A percentile compares a stretch with the other conserved stretches of the same genome.
Conservation (phyloP, 2,888 invertebrate genomes). For the Dyspetes luteomarginatus region DNA sequence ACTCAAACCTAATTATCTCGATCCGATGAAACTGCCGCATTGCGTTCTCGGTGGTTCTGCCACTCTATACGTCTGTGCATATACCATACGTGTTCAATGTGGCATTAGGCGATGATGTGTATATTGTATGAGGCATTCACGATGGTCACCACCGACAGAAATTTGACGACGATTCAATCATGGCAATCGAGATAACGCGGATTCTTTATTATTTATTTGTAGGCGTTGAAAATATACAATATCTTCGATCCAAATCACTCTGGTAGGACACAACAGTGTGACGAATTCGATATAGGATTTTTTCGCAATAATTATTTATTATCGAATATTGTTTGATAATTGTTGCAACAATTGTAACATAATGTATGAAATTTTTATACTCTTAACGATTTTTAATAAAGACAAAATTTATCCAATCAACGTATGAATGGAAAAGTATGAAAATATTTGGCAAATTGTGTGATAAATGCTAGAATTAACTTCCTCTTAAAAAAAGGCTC, state of each 20-base stretch:
- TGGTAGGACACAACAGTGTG: no score
- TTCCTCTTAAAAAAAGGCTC: no score
- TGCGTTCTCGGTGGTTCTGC: constrained; percentile 73
- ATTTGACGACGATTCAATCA: constrained; percentile 32
- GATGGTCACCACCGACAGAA: constrained; percentile 29
- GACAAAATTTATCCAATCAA: no score
- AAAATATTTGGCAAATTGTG: no score
- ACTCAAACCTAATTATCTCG: constrained; percentile 84
- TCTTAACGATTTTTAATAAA: no score
- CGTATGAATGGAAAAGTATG: no score
- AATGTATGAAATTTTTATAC: no score
- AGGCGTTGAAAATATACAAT: background rate
- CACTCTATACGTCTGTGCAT: constrained; percentile 42
- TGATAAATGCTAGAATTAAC: no score
- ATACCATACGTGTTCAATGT: constrained; percentile 17
- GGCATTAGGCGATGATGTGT: constrained; percentile 47
- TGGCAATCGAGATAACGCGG: background rate
- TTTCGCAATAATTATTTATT: no score
- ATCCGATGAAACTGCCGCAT: constrained; percentile 82
- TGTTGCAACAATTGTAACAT: no score
- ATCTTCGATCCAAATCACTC: background rate
- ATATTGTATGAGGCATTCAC: constrained; percentile 37
- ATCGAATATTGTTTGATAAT: no score
- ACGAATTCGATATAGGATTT: no score
- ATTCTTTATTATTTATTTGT: background rate